These are phyloP conservation scores for Dinomys branickii DNA, from an alignment of 2,113 vertebrate species.

Conservation along the genomic window DNA sequence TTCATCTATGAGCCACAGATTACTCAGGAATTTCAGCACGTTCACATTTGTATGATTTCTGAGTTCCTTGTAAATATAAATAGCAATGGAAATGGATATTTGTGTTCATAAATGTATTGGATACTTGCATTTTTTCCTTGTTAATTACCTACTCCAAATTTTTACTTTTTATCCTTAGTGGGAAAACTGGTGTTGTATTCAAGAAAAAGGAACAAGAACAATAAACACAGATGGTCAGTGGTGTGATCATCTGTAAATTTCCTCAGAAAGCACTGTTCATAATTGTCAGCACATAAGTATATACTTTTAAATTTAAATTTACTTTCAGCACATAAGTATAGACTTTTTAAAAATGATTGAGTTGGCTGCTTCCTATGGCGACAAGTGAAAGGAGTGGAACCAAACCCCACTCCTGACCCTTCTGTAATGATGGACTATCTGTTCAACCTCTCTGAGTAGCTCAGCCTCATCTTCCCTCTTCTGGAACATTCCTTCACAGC, in stretches of 20 bases:
- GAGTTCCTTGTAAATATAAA: conserved; percentile 2
- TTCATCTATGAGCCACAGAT: neutral
- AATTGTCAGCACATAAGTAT: neutral
- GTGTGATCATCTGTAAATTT: neutral
- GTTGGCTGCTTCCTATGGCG: neutral
- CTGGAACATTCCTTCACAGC: neutral
- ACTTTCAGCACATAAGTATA: neutral
- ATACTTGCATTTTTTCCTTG: neutral
- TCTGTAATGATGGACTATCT: neutral
- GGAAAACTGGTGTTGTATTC: neutral
- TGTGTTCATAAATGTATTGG: neutral
- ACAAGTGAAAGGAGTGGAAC: neutral
- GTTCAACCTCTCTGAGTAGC: neutral
- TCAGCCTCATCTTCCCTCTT: neutral
- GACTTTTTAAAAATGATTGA: neutral
- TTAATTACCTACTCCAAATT: neutral
- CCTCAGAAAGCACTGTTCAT: neutral
- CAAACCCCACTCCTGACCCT: rapidly evolving
- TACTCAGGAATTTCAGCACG: neutral
- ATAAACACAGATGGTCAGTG: no score
- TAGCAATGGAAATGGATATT: neutral
- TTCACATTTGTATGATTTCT: neutral
- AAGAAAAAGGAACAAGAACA: neutral
- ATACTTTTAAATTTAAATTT: neutral
- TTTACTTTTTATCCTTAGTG: neutral